Conservation (phyloP, 2,113 vertebrate species). For the Chauna torquata region DNA sequence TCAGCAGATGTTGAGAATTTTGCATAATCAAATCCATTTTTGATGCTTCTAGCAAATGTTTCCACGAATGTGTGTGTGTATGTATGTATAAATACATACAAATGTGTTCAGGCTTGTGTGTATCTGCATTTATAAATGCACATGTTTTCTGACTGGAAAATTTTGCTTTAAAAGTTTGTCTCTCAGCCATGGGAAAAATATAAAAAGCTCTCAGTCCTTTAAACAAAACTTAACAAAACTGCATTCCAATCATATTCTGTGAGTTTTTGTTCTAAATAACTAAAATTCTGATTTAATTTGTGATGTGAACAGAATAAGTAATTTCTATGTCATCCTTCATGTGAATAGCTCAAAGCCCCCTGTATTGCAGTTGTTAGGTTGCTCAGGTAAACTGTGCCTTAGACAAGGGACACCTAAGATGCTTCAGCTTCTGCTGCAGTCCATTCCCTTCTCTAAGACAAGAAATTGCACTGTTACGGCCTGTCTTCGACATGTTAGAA, state of each 20-base stretch:
- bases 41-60: background rate
- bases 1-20: background rate
- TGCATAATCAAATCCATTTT: background rate
- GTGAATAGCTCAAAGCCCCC: background rate
- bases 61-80: background rate
- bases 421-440: background rate
- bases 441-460: background rate
- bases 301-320: background rate
- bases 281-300: background rate
- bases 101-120: background rate
- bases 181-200: background rate
- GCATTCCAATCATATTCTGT: background rate
- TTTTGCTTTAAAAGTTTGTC: background rate
- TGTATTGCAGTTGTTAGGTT: background rate
- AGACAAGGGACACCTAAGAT: background rate
- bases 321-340: background rate
- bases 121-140: background rate
- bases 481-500: background rate
- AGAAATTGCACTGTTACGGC: background rate
- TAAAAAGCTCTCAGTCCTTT: background rate
- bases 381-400: background rate
- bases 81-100: background rate
- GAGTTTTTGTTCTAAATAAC: background rate
- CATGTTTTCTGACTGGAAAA: conserved; percentile 28
- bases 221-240: background rate